Evolutionary conservation across 2,888 invertebrate species (phyloP).

Genomic region (Catocala nupta): DNA sequence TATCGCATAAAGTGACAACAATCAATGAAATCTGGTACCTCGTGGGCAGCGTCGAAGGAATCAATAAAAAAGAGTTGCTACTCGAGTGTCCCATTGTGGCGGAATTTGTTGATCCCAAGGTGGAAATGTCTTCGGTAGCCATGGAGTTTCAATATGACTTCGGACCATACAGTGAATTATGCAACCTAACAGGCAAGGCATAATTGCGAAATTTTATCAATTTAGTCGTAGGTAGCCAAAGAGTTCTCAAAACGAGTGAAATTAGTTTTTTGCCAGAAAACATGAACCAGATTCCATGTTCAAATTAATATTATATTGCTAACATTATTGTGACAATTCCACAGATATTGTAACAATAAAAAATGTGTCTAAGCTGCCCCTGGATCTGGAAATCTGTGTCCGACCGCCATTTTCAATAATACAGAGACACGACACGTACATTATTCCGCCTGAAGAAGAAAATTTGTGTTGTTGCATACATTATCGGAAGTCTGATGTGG

Average conservation of each 20-base stretch:
- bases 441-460: conserved; percentile 69
- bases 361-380: conserved; percentile 84
- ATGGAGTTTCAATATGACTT: conserved; percentile 84
- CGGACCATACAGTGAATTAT: conserved; percentile 76
- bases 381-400: conserved; percentile 79
- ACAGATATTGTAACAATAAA: conserved; percentile 85
- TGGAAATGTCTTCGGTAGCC: conserved; percentile 80
- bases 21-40: conserved; percentile 88
- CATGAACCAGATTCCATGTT: too few species aligned
- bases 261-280: too few species aligned
- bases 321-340: not conserved
- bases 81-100: conserved; percentile 82
- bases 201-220: too few species aligned
- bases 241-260: too few species aligned
- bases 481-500: conserved; percentile 73
- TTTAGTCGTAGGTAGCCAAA: too few species aligned
- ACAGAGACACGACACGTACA: conserved; percentile 73
- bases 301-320: too few species aligned
- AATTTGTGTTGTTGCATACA: conserved; percentile 75
- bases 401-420: conserved; percentile 84
- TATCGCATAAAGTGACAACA: conserved; percentile 71
- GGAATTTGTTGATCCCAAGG: conserved; percentile 87
- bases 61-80: conserved; percentile 84
- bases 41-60: conserved; percentile 84
- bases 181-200: conserved; percentile 78